These are phyloP conservation scores for Hormaphis cornu DNA, from an alignment of 1,140 invertebrate genomes.

Conservation along the genomic window DNA sequence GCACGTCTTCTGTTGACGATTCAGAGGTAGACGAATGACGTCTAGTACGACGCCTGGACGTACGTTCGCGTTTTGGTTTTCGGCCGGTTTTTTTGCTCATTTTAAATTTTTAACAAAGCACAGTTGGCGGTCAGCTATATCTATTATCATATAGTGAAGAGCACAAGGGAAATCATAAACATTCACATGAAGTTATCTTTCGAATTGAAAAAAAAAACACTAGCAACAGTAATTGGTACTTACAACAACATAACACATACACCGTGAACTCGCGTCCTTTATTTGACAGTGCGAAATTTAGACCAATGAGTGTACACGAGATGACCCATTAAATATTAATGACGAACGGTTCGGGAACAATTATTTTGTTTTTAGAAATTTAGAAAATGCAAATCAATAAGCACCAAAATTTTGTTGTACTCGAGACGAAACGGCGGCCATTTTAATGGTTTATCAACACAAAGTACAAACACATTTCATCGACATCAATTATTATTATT, in stretches of 20 bases:
- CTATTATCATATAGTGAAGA: background rate
- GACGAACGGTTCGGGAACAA: background rate
- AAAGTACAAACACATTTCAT: conserved; percentile 31
- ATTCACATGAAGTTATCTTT: conserved; percentile 9
- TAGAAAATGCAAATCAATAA: conserved; percentile 6
- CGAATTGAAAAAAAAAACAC: background rate
- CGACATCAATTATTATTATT: too few species aligned
- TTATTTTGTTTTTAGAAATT: background rate
- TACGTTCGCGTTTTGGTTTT: conserved; percentile 15
- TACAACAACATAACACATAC: conserved; percentile 4
- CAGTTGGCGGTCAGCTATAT: background rate
- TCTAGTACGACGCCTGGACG: conserved; percentile 12
- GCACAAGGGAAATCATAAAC: conserved; percentile 10
- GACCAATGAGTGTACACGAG: background rate
- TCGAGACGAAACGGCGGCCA: conserved; percentile 29
- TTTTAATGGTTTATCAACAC: conserved; percentile 33
- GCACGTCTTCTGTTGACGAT: background rate
- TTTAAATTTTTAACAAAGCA: background rate
- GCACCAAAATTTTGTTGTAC: conserved; percentile 21
- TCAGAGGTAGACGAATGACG: conserved; percentile 18
- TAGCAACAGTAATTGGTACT: conserved; percentile 6
- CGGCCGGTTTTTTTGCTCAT: conserved; percentile 26
- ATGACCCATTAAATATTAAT: conserved; percentile 9
- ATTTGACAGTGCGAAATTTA: conserved; percentile 14
- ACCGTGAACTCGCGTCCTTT: background rate